These are phyloP conservation scores for Danio tinwini DNA, from an alignment of 2,797 vertebrate genomes.

Conservation along the genomic window DNA sequence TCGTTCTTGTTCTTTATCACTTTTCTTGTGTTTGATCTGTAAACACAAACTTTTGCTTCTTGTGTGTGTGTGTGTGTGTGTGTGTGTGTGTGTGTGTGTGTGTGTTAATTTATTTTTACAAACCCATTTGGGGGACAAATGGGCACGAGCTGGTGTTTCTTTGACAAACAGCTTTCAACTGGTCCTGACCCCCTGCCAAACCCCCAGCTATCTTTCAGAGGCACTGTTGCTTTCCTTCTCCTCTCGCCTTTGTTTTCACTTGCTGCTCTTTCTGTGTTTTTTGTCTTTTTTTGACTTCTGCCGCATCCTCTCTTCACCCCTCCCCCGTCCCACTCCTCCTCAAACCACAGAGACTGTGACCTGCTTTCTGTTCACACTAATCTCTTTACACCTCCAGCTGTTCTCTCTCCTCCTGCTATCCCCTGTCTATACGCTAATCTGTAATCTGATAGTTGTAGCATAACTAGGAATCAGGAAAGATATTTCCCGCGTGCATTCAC, in stretches of 20 bases:
- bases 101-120: background rate
- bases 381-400: conserved; percentile 57
- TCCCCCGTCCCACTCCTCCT: background rate
- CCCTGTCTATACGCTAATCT: conserved; percentile 13
- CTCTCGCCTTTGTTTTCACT: conserved; percentile 12
- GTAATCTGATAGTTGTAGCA: conserved; percentile 51
- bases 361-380: conserved; percentile 53
- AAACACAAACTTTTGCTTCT: conserved; percentile 28
- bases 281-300: conserved; percentile 21
- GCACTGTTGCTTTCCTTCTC: conserved; percentile 40
- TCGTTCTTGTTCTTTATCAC: background rate
- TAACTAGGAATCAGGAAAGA: conserved; percentile 9
- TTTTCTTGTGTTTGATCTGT: conserved; percentile 10
- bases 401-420: conserved; percentile 44
- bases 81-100: conserved; percentile 55
- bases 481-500: conserved; percentile 15
- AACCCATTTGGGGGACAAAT: conserved; percentile 32
- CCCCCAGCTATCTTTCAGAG: background rate
- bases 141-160: conserved; percentile 11
- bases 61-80: conserved; percentile 56
- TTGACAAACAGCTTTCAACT: conserved; percentile 30
- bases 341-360: conserved; percentile 34
- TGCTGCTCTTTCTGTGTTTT: conserved; percentile 32
- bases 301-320: conserved; percentile 14
- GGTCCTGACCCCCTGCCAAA: conserved; percentile 25